Percentiles rank a stretch among this genome's conserved stretches.
Evolutionary conservation across 2,888 invertebrate species (phyloP).

Genomic region (Eurois occulta): DNA sequence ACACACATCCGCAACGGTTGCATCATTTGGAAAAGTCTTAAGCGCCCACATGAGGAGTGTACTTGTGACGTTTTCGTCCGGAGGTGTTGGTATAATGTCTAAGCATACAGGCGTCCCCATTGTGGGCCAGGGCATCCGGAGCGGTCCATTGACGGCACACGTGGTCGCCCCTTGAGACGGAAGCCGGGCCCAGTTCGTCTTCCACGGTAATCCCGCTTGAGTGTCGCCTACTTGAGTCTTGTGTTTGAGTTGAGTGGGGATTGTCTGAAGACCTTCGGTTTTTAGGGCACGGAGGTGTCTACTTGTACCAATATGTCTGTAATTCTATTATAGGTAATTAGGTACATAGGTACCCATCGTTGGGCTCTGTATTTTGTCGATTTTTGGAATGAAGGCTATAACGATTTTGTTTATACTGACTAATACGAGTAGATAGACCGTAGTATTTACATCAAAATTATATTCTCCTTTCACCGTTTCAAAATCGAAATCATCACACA

Average conservation of each 20-base stretch:
- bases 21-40: slow-evolving; percentile 57
- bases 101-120: slow-evolving; percentile 72
- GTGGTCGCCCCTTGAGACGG: slow-evolving; percentile 84
- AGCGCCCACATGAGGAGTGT: slow-evolving; percentile 41
- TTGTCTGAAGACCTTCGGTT: slow-evolving; percentile 49
- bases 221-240: slow-evolving; percentile 68
- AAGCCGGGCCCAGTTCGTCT: slow-evolving; percentile 77
- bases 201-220: slow-evolving; percentile 69
- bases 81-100: slow-evolving; percentile 69
- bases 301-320: not conserved
- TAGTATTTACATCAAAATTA: not conserved
- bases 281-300: slow-evolving; percentile 27
- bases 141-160: slow-evolving; percentile 85
- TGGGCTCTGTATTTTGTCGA: not conserved
- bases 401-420: not conserved
- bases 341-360: not conserved
- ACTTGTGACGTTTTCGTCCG: slow-evolving; percentile 55
- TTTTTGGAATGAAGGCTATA: not conserved
- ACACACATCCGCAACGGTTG: slow-evolving; percentile 59
- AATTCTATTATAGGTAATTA: not conserved
- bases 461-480: not conserved
- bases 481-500: not conserved
- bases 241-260: slow-evolving; percentile 53
- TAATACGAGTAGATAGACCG: not conserved
- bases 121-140: slow-evolving; percentile 84